Conservation (phyloP, 2,888 invertebrate species). For the Gymnosoma rotundatum region DNA sequence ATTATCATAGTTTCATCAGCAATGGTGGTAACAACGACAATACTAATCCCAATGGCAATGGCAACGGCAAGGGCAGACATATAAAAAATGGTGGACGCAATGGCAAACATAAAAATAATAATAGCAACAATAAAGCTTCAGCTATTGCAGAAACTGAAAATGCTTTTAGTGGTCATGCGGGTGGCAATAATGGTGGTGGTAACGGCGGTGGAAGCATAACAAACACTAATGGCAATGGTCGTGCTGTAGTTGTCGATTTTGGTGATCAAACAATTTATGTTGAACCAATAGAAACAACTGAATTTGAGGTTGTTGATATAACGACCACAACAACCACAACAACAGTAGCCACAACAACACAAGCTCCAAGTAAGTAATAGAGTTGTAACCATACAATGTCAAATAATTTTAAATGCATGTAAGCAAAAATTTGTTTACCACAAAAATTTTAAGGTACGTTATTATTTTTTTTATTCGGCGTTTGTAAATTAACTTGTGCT, state of each 20-base stretch:
- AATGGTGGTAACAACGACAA: conserved; percentile 66
- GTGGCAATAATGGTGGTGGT: conserved; percentile 65
- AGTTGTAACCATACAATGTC: conserved; percentile 13
- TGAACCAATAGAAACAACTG: conserved; percentile 83
- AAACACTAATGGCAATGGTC: conserved; percentile 72
- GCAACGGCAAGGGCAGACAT: conserved; percentile 43
- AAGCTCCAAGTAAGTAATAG: conserved; percentile 83
- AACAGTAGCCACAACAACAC: conserved; percentile 85
- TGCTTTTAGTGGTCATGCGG: conserved; percentile 39
- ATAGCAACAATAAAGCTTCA: conserved; percentile 62
- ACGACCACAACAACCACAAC: conserved; percentile 79
- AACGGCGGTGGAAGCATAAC: conserved; percentile 71
- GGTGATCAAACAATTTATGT: conserved; percentile 81
- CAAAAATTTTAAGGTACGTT: too few species aligned
- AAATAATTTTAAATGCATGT: conserved; percentile 4
- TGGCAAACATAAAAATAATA: conserved; percentile 69
- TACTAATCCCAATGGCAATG: conserved; percentile 53
- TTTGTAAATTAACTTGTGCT: too few species aligned
- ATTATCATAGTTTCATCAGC: conserved; percentile 78
- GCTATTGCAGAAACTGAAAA: conserved; percentile 47
- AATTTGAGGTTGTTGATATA: conserved; percentile 82
- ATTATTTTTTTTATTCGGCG: too few species aligned
- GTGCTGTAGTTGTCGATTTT: conserved; percentile 79
- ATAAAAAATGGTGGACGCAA: conserved; percentile 68
- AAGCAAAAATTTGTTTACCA: neutral